A percentile compares a stretch with the other conserved stretches of the same genome.
phyloP scores from a whole-genome alignment of 1,140 invertebrate species.

The Zaprionus taronus region DNA sequence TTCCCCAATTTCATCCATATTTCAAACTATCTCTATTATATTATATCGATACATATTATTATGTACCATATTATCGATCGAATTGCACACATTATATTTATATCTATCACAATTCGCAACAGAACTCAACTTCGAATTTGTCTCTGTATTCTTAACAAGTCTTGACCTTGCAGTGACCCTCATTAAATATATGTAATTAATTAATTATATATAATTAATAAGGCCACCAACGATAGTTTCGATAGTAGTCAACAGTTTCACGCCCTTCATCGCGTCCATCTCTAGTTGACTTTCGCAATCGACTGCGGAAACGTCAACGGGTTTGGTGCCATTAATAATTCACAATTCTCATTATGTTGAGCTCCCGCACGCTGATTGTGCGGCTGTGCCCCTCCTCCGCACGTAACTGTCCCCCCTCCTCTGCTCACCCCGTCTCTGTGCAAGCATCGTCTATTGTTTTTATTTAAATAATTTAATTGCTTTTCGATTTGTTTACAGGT shows the following conservation, averaged over 20 bases:
- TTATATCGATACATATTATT: too few species aligned
- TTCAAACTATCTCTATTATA: too few species aligned
- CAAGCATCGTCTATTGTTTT: constrained; percentile 55
- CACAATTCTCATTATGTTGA: constrained; percentile 75
- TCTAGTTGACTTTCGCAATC: neutral
- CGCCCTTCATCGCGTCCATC: neutral
- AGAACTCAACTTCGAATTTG: too few species aligned
- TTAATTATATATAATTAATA: too few species aligned
- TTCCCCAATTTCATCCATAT: too few species aligned
- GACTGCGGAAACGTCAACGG: constrained; percentile 7
- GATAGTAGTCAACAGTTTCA: neutral
- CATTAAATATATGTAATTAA: too few species aligned
- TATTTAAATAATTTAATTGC: constrained; percentile 83
- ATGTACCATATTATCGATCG: too few species aligned
- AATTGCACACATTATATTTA: too few species aligned
- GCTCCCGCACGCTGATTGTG: constrained; percentile 62
- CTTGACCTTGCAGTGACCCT: too few species aligned
- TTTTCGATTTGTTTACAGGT: constrained; percentile 82
- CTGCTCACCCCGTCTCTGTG: neutral
- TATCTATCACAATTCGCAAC: too few species aligned
- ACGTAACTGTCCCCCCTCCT: neutral
- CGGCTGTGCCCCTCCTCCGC: neutral
- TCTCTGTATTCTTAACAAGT: too few species aligned
- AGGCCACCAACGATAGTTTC: neutral
- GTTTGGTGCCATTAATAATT: constrained; percentile 71